phyloP scores from a whole-genome alignment of 2,888 invertebrate genomes.

The Amphipoea oculea region DNA sequence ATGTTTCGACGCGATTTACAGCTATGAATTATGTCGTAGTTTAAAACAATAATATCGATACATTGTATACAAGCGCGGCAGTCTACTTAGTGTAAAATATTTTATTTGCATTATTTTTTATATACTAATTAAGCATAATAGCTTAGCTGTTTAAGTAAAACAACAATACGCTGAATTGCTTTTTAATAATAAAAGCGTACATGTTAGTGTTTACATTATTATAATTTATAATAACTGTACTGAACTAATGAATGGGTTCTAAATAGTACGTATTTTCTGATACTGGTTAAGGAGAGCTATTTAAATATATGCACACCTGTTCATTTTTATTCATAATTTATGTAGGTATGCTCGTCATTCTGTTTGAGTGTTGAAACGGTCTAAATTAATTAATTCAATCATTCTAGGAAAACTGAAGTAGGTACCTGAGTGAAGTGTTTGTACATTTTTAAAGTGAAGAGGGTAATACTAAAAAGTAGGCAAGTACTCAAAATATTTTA shows the following conservation, averaged over 20 bases:
- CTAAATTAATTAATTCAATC: conserved; percentile 64
- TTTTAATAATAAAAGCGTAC: conserved; percentile 1
- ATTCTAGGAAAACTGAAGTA: conserved; percentile 61
- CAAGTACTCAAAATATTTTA: conserved; percentile 56
- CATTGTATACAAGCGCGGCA: conserved; percentile 28
- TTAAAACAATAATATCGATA: conserved; percentile 63
- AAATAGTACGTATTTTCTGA: conserved; percentile 45
- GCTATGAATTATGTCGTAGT: conserved; percentile 62
- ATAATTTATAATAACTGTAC: conserved; percentile 46
- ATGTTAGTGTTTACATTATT: conserved; percentile 8
- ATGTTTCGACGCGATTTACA: conserved; percentile 68
- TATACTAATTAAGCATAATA: conserved; percentile 4
- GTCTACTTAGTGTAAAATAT: conserved; percentile 23
- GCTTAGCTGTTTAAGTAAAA: background rate
- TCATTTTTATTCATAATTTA: conserved; percentile 61
- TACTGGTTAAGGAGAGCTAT: conserved; percentile 53
- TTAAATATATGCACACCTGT: conserved; percentile 61
- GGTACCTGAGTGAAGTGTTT: conserved; percentile 61
- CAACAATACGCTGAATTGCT: background rate
- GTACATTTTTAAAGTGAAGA: conserved; percentile 61
- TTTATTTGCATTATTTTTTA: conserved; percentile 28
- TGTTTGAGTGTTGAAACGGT: conserved; percentile 62
- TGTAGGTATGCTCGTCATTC: conserved; percentile 53
- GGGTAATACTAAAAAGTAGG: conserved; percentile 58
- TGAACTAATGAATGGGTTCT: conserved; percentile 49